phyloP scores from a whole-genome alignment of 2,113 vertebrate species.

The Axis porcinus region DNA sequence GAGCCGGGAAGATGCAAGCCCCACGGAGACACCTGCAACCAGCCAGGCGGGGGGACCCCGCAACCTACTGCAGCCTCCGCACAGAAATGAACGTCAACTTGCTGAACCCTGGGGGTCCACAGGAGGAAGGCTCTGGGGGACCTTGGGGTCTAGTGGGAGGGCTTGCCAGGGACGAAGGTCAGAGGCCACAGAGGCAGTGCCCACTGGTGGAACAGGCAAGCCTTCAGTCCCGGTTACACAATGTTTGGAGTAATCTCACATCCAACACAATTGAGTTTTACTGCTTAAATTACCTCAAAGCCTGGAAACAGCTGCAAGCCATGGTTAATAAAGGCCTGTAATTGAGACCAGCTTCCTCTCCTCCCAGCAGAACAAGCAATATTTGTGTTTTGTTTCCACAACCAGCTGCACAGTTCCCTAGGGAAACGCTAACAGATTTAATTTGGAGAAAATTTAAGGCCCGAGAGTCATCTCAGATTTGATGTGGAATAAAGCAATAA shows the following conservation, averaged over 20 bases:
- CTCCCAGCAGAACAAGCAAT: not conserved
- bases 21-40: not conserved
- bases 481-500: not conserved
- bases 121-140: not conserved
- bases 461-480: not conserved
- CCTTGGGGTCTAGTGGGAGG: not conserved
- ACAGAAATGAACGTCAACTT: not conserved
- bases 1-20: not conserved
- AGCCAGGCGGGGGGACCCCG: not conserved
- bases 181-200: not conserved
- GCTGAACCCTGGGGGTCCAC: not conserved
- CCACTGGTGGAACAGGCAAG: not conserved
- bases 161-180: not conserved
- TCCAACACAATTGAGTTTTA: not conserved
- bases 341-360: not conserved
- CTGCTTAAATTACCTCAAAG: not conserved
- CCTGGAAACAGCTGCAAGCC: not conserved
- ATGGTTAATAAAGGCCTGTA: not conserved
- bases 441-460: not conserved
- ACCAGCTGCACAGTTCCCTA: not conserved
- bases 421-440: not conserved
- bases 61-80: not conserved
- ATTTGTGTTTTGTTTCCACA: not conserved
- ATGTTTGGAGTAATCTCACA: not conserved
- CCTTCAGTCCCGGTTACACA: not conserved